Evolutionary conservation across 2,113 vertebrate species (phyloP).

Genomic region (Anarrhichthys ocellatus): DNA sequence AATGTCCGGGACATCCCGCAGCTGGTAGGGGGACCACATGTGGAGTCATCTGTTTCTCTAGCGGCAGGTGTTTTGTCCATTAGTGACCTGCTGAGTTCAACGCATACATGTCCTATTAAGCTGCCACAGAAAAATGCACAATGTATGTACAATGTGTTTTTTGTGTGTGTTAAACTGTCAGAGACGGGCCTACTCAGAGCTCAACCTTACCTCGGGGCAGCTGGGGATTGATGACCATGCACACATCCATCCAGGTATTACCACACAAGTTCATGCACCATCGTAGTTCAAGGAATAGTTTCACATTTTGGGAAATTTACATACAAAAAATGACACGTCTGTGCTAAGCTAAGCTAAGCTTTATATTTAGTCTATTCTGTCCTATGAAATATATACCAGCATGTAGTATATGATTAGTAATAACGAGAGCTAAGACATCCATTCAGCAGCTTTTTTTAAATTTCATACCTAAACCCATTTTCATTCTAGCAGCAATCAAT

Average conservation of each 20-base stretch:
- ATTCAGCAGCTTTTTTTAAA: conserved; percentile 3
- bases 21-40: conserved; percentile 84
- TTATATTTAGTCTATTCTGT: neutral
- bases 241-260: conserved; percentile 91
- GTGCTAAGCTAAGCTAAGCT: neutral
- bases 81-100: neutral
- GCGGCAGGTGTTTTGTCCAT: neutral
- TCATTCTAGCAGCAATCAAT: neutral
- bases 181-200: conserved; percentile 90
- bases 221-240: conserved; percentile 94
- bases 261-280: neutral
- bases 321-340: neutral
- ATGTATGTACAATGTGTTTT: neutral
- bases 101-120: neutral
- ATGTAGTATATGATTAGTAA: neutral
- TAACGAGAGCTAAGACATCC: neutral
- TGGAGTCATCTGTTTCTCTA: neutral
- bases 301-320: neutral
- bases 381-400: neutral
- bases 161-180: conserved; percentile 52
- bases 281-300: neutral
- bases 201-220: conserved; percentile 89
- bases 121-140: neutral
- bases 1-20: conserved; percentile 91
- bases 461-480: neutral